These are phyloP conservation scores for Oryzias melastigma DNA, from an alignment of 2,113 vertebrate genomes.

Conservation along the genomic window DNA sequence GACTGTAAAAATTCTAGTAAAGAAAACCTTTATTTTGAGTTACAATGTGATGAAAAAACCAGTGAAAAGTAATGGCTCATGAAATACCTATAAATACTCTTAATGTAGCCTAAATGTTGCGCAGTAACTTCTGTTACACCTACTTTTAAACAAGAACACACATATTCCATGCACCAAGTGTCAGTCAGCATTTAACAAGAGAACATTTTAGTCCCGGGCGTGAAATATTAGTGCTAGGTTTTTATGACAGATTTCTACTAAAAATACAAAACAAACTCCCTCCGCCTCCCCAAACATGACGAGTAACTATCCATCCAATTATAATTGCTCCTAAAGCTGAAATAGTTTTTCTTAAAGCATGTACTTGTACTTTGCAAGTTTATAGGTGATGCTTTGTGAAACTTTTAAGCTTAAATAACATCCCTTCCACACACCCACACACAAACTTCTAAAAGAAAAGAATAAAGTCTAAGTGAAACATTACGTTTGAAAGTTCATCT, in stretches of 20 bases:
- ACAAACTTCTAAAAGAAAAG: too few relatives aligned
- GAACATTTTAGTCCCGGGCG: not conserved
- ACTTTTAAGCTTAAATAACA: too few relatives aligned
- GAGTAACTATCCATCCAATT: too few relatives aligned
- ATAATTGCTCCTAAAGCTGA: too few relatives aligned
- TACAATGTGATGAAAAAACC: slow-evolving; percentile 66
- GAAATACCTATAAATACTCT: slow-evolving; percentile 63
- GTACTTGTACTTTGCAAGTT: too few relatives aligned
- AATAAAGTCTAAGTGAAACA: too few relatives aligned
- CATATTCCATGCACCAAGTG: slow-evolving; percentile 17
- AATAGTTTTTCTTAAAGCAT: too few relatives aligned
- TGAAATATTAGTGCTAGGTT: not conserved
- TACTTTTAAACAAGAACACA: slow-evolving; percentile 46
- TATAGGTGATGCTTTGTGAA: too few relatives aligned
- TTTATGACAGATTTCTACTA: not conserved
- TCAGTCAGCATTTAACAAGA: slow-evolving; percentile 30
- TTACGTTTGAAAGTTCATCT: too few relatives aligned
- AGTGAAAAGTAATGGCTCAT: slow-evolving; percentile 56
- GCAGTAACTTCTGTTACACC: slow-evolving; percentile 45
- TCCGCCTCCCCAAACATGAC: too few relatives aligned
- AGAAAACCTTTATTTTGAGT: slow-evolving; percentile 66
- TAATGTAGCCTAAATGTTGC: slow-evolving; percentile 35
- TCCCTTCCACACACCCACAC: too few relatives aligned
- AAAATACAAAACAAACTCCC: too few relatives aligned
- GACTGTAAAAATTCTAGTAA: slow-evolving; percentile 67